These are phyloP conservation scores for Hydractinia symbiolongicarpus DNA, from an alignment of 30 jellyfish, hydroid and myxozoan genomes.

Conservation along the genomic window DNA sequence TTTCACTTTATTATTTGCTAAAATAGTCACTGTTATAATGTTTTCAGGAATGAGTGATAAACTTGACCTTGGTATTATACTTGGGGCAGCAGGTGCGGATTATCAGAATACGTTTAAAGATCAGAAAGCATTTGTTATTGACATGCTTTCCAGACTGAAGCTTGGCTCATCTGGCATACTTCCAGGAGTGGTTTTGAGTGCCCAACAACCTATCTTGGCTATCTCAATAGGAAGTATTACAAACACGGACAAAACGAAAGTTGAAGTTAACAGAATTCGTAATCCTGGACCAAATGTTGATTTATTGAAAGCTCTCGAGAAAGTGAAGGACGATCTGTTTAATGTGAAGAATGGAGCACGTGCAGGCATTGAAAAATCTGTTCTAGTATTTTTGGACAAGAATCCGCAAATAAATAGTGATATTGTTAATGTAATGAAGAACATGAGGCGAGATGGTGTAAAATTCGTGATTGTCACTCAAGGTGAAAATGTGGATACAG, in stretches of 20 bases:
- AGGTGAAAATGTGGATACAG: constrained; percentile 43
- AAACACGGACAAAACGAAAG: neutral
- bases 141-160: constrained; percentile 14
- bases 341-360: constrained; percentile 50
- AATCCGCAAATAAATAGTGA: constrained; percentile 24
- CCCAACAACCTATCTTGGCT: constrained; percentile 1
- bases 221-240: neutral
- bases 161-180: constrained; percentile 39
- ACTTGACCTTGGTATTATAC: constrained; percentile 50
- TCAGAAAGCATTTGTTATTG: constrained; percentile 38
- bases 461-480: constrained; percentile 52
- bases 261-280: neutral
- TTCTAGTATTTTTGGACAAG: constrained; percentile 38
- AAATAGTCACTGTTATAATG: neutral
- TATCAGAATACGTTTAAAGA: constrained; percentile 30
- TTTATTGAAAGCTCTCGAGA: neutral
- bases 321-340: constrained; percentile 20
- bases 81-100: constrained; percentile 33
- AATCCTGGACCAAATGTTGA: neutral
- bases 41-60: constrained; percentile 41
- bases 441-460: constrained; percentile 58
- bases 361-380: constrained; percentile 37
- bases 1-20: too few species aligned
- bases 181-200: constrained; percentile 31
- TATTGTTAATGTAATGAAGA: constrained; percentile 49